Base-by-base conservation (phyloP, 2,113 vertebrate genomes). In the Vireo altiloquus region DNA sequence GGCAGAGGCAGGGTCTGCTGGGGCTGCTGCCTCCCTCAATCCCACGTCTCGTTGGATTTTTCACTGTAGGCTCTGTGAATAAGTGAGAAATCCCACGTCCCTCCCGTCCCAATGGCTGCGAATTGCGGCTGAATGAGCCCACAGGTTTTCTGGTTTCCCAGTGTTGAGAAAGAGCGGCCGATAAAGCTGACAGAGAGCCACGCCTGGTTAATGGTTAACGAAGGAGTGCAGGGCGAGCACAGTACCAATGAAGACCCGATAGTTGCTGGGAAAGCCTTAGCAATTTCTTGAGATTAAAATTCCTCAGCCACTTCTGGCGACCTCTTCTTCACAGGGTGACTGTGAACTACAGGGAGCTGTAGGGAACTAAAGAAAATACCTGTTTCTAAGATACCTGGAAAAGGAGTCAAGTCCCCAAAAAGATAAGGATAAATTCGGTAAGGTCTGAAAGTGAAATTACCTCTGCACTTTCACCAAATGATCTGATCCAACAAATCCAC, bases 341-440 rank as follows among this genome's bases (percentile, higher is more conserved):
- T 52, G 64, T 68, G 63, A 53, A 3, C 30, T 65, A n/a, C 70
- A 49, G 50, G 8, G 42, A 57, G 5, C 28, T 53, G 19, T 46
- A 61, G 64, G 54, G 39, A 39, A 19, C 35, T 37, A 30, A 42
- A 57, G 76, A 21, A 64, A 76, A 30, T 6, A n/a, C 17, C 17
- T 20, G 3, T 74, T 83, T 82, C 24, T 52, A 59, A 44, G 63
- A 35, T 21, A 71, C 4, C 30, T 70, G 47, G 52, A 30, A 90
- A 90, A 83, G 50, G 60, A 54, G 16, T 19, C 37, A 88, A 63
- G 17, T 75, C 44, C 21, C 15, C 22, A 6, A 20, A 52, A 31
- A 82, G 92, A 95, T 96, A 96, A 95, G 92, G 40, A 66, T 70
- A 56, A 78, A 56, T 28, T 63, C 4, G 2, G 15, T 50, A 17